Conservation (phyloP, 2,113 vertebrate species). For the Hippocampus comes region DNA sequence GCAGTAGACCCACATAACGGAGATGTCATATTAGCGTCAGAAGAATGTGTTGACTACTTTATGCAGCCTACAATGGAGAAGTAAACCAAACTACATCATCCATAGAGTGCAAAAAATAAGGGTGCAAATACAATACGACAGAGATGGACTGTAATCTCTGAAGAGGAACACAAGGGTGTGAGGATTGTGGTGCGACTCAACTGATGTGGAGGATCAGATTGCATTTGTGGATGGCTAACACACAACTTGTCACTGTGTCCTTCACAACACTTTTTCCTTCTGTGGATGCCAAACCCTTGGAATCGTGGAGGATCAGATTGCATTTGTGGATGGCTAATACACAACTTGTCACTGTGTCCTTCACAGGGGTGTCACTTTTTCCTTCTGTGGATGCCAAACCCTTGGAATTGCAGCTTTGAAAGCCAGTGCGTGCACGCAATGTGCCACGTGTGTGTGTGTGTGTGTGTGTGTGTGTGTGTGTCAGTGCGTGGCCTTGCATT, state of each 20-base stretch:
- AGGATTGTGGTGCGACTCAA: not conserved
- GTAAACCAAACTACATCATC: not conserved
- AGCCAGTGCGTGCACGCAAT: conserved; percentile 5
- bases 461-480: not conserved
- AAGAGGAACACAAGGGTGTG: not conserved
- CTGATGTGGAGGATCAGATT: conserved; percentile 11
- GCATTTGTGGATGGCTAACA: conserved; percentile 1
- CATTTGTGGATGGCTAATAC: conserved; percentile 1
- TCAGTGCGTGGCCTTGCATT: not conserved
- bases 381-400: not conserved
- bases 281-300: not conserved
- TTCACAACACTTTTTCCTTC: conserved; percentile 18
- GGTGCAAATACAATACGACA: not conserved
- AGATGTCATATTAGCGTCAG: not conserved
- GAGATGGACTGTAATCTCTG: no score
- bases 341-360: conserved; percentile 14
- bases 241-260: conserved; percentile 11
- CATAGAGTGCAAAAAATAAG: not conserved
- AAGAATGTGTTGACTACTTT: not conserved
- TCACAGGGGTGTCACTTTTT: conserved; percentile 18
- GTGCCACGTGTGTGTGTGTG: not conserved
- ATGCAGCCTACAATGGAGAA: not conserved
- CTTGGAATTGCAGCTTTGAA: not conserved
- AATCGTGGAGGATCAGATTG: conserved; percentile 11
- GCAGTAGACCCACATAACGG: not conserved